phyloP scores from a whole-genome alignment of 2,888 invertebrate species.

The Synanthedon myopaeformis region DNA sequence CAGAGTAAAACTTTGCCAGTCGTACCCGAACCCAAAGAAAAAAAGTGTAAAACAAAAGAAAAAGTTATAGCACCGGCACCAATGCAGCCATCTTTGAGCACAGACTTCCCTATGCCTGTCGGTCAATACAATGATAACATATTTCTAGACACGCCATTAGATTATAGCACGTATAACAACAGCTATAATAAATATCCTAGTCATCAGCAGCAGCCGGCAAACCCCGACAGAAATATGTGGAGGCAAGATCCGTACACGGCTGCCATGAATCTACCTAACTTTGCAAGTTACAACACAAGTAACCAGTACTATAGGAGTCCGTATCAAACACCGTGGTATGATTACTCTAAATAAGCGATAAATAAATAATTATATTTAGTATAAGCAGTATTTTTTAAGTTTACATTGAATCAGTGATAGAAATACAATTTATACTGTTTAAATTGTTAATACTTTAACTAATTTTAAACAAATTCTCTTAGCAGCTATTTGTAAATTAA shows the following conservation, averaged over 20 bases:
- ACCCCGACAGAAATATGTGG: slow-evolving; percentile 26
- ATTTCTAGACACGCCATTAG: slow-evolving; percentile 39
- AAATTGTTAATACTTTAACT: too few relatives aligned
- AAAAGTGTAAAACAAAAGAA: slow-evolving; percentile 8
- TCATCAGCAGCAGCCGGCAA: background rate
- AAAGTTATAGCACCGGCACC: slow-evolving; percentile 4
- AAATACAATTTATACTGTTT: too few relatives aligned
- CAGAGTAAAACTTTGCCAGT: slow-evolving; percentile 6
- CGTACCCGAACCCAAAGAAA: background rate
- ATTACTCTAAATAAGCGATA: slow-evolving; percentile 33
- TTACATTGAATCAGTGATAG: too few relatives aligned
- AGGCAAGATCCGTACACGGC: slow-evolving; percentile 21
- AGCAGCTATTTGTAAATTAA: too few relatives aligned
- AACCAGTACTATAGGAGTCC: slow-evolving; percentile 45
- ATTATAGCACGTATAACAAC: slow-evolving; percentile 28
- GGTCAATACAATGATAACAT: slow-evolving; percentile 58
- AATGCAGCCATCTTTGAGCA: background rate
- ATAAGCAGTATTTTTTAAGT: slow-evolving; percentile 5
- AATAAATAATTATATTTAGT: too few relatives aligned
- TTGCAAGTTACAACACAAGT: slow-evolving; percentile 21
- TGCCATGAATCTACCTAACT: slow-evolving; percentile 11
- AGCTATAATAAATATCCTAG: slow-evolving; percentile 6
- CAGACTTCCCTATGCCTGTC: slow-evolving; percentile 31
- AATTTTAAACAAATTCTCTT: too few relatives aligned
- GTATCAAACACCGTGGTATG: slow-evolving; percentile 49